Evolutionary conservation across 1,140 invertebrate genomes (phyloP).

Genomic region (Globodera ellingtonae): DNA sequence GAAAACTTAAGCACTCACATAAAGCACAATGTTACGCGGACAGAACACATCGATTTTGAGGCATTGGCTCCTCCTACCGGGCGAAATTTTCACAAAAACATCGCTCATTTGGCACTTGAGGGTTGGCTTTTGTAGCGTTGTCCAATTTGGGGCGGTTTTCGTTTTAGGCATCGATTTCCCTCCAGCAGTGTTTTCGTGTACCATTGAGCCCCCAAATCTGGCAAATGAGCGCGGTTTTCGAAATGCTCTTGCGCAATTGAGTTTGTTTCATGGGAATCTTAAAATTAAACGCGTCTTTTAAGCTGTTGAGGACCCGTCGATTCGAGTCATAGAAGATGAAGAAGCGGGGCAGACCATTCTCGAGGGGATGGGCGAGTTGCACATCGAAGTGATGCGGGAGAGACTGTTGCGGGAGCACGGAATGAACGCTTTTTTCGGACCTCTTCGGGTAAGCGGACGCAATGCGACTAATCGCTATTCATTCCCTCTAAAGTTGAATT

Average conservation of each 20-base stretch:
- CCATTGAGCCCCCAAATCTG: conserved; percentile 85
- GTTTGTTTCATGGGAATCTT: conserved; percentile 54
- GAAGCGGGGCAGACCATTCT: conserved; percentile 61
- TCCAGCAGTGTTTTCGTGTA: conserved; percentile 94
- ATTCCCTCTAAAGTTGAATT: not conserved
- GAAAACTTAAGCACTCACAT: not conserved
- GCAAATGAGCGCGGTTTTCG: conserved; percentile 79
- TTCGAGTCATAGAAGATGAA: conserved; percentile 67
- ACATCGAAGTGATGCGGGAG: conserved; percentile 90
- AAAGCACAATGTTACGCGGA: conserved; percentile 28
- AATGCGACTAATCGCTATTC: too few species aligned
- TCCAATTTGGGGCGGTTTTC: conserved; percentile 57
- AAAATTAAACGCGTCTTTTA: not conserved
- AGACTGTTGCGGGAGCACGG: conserved; percentile 84
- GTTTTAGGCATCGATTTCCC: conserved; percentile 75
- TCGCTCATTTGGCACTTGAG: conserved; percentile 8
- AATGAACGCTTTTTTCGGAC: conserved; percentile 87
- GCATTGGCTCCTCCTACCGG: conserved; percentile 39
- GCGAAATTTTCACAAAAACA: not conserved
- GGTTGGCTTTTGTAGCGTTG: not conserved
- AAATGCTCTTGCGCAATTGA: conserved; percentile 79
- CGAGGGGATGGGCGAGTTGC: conserved; percentile 86
- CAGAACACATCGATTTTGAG: conserved; percentile 21
- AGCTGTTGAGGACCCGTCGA: conserved; percentile 85
- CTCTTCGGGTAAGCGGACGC: conserved; percentile 76